Base-by-base conservation (phyloP, 1,140 invertebrate species). In the Meloidogyne floridensis region DNA sequence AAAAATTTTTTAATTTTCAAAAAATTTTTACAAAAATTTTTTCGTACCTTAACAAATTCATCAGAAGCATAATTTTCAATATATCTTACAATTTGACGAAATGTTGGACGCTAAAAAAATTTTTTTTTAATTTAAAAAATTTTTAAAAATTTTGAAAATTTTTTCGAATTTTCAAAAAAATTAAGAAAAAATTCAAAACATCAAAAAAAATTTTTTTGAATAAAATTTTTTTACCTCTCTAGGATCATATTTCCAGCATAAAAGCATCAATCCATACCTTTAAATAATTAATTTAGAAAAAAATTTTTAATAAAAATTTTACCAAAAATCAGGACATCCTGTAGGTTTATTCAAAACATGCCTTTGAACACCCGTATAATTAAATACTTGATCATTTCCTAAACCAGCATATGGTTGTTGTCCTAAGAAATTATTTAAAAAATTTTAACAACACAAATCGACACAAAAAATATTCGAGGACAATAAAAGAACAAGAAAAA, bases 341-440 rank as follows among this genome's bases (percentile, higher is more conserved):
- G 95, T 95, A 0, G 96, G 96, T 77, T 93, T 93, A 87, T 95
- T 94, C 95, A 98, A 96, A 32, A 95, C 93, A 47, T 81, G 84
- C 32, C 85, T 43, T 54, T 85, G 56, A 18, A 85, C 81, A 47
- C 94, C 94, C 71, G 98, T 96, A 91, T 95, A 96, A 42, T 93
- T 93, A 43, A 88, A 80, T 8, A 89, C 93, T 91, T 93, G 91
- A 86, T 93, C 92, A 86, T 93, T 93, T 0, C 91, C 92, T 72
- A 93, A 91, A 90, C 96, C 93, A 85, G 94, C 94, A 91, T 98
- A 99, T 11, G 97, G 97, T 91, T 98, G 96, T 73, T 95, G 95
- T n/a, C 81, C 81, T 79, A 11, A 54, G 54, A 75, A 75, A 59
- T 13, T 54, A 20, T 81, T 18, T 5, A 9, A 42, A 10, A 5